These are phyloP conservation scores for Liasis olivaceus DNA, from an alignment of 2,797 vertebrate genomes.

Conservation along the genomic window DNA sequence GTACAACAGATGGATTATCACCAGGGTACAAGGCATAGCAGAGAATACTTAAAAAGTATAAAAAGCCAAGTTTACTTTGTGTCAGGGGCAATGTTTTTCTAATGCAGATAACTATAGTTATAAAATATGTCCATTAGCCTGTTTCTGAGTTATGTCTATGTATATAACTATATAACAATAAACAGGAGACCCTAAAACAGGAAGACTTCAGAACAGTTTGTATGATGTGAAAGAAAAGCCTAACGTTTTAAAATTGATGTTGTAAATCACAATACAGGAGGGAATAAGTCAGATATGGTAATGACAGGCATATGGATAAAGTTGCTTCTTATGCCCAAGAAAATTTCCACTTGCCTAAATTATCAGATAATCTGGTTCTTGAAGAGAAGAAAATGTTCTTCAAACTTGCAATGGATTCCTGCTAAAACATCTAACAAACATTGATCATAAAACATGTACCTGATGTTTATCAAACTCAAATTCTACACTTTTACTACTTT, in stretches of 20 bases:
- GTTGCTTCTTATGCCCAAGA: neutral
- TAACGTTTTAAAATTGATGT: neutral
- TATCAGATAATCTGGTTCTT: neutral
- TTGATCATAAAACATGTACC: neutral
- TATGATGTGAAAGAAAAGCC: neutral
- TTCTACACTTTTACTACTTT: neutral
- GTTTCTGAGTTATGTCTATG: neutral
- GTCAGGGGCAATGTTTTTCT: neutral
- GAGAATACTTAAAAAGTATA: neutral
- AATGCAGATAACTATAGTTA: neutral
- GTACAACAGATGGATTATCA: neutral
- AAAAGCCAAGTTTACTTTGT: neutral
- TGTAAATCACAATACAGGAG: neutral
- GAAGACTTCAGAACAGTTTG: neutral
- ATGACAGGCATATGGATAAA: neutral
- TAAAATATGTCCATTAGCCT: neutral
- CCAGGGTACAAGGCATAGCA: neutral
- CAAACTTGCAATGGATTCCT: neutral
- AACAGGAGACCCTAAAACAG: neutral
- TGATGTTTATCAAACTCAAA: neutral
- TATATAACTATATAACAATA: neutral
- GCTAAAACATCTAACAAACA: neutral
- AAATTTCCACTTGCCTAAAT: neutral
- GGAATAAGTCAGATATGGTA: neutral
- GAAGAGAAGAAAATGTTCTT: neutral